A percentile compares a stretch with the other conserved stretches of the same genome.
phyloP scores from a whole-genome alignment of 2,888 invertebrate species.

The Latheticus oryzae region DNA sequence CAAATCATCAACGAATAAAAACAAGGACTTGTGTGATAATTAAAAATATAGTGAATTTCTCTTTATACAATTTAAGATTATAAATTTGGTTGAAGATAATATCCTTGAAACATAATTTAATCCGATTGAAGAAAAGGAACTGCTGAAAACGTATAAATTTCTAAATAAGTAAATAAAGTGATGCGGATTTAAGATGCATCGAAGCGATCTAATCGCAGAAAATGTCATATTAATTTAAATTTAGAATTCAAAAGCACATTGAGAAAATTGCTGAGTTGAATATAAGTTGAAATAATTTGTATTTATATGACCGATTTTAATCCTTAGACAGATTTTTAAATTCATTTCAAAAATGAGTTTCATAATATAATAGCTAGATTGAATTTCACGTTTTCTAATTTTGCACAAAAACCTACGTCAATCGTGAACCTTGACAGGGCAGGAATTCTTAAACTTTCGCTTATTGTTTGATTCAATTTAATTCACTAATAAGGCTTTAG shows the following conservation, averaged over 20 bases:
- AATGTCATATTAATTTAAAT: constrained; percentile 52
- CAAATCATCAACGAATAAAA: constrained; percentile 62
- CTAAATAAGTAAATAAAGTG: constrained; percentile 38
- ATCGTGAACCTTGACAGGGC: constrained; percentile 46
- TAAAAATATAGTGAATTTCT: constrained; percentile 65
- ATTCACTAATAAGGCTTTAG: constrained; percentile 36
- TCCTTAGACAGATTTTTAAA: no score
- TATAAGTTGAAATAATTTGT: constrained; percentile 44
- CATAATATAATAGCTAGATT: constrained; percentile 39
- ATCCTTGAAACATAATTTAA: constrained; percentile 5
- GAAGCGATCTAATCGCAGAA: constrained; percentile 37
- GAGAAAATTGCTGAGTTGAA: constrained; percentile 38
- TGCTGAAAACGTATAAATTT: constrained; percentile 27
- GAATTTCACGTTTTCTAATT: constrained; percentile 52
- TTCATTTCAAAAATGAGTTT: neutral
- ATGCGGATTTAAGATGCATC: constrained; percentile 27
- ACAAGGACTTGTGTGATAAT: constrained; percentile 65
- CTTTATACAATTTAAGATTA: no score
- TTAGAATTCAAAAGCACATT: constrained; percentile 38
- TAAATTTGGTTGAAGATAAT: no score
- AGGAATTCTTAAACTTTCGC: constrained; percentile 42
- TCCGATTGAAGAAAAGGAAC: constrained; percentile 7
- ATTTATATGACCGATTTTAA: constrained; percentile 44
- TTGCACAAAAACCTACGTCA: constrained; percentile 53
- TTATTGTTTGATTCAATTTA: constrained; percentile 36